These are phyloP conservation scores for Typhlomys cinereus DNA, from an alignment of 2,113 vertebrate species.

Conservation along the genomic window DNA sequence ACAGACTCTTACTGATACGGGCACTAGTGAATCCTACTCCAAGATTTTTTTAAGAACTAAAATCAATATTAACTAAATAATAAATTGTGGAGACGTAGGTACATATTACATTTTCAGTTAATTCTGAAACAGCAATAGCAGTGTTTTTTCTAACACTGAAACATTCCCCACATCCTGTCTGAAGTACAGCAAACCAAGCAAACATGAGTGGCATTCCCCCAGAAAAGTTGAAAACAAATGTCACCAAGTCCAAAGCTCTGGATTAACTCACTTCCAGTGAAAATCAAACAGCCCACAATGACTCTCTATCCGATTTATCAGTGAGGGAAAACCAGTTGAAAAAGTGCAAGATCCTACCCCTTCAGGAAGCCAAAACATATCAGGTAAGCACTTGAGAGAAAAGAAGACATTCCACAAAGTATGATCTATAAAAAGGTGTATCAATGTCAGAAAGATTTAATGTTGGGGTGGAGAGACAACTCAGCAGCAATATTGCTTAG, in stretches of 20 bases:
- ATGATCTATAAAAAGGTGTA: not conserved
- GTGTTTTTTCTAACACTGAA: not conserved
- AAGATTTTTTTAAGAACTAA: slow-evolving; percentile 73
- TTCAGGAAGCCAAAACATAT: not conserved
- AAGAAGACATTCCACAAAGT: not conserved
- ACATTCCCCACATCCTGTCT: slow-evolving; percentile 16
- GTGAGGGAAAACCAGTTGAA: slow-evolving; percentile 40
- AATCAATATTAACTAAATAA: slow-evolving; percentile 57
- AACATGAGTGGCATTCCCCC: slow-evolving; percentile 54
- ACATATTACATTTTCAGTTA: slow-evolving; percentile 65
- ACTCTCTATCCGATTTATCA: slow-evolving; percentile 43
- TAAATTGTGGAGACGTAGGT: slow-evolving; percentile 48
- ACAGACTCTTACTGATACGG: slow-evolving; percentile 47
- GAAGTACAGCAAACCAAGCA: slow-evolving; percentile 59
- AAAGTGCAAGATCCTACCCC: slow-evolving; percentile 20
- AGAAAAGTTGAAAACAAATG: slow-evolving; percentile 60
- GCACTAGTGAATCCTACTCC: slow-evolving; percentile 26
- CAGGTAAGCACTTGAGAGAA: slow-evolving; percentile 25
- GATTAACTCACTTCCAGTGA: slow-evolving; percentile 55
- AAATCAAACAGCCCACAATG: slow-evolving; percentile 51
- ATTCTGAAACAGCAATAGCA: slow-evolving; percentile 72
- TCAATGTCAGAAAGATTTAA: not conserved
- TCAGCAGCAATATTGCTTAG: too few relatives aligned
- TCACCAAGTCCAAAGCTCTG: slow-evolving; percentile 40
- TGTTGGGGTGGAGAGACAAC: too few relatives aligned